phyloP scores from a whole-genome alignment of 1,140 invertebrate species.

The Drosophila nikananu region DNA sequence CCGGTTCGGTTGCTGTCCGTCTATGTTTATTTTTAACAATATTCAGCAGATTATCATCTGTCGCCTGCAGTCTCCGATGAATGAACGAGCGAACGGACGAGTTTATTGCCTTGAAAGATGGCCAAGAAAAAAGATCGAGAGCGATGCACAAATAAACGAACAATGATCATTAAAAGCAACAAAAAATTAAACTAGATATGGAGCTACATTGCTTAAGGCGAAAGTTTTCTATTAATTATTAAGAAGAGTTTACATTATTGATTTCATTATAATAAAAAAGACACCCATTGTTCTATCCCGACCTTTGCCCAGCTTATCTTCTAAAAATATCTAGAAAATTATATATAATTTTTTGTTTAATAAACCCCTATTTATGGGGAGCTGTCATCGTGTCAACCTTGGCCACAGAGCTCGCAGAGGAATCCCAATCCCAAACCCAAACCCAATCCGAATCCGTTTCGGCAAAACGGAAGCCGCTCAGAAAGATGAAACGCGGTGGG shows the following conservation, averaged over 20 bases:
- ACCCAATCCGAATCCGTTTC: constrained; percentile 27
- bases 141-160: constrained; percentile 7
- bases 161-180: background rate
- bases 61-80: constrained; percentile 54
- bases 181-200: background rate
- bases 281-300: rapidly evolving
- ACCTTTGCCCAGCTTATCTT: background rate
- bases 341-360: constrained; percentile 9
- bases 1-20: constrained; percentile 57
- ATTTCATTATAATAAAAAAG: no score
- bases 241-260: no score
- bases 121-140: constrained; percentile 42
- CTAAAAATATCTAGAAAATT: constrained; percentile 2
- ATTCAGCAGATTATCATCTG: constrained; percentile 77
- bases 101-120: constrained; percentile 67
- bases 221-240: background rate
- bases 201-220: background rate
- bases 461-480: constrained; percentile 36
- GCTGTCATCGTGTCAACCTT: constrained; percentile 17
- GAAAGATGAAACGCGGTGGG: constrained; percentile 26
- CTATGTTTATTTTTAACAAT: constrained; percentile 77
- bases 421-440: background rate
- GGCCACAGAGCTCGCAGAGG: background rate
- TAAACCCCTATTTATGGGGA: constrained; percentile 15
- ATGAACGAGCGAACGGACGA: constrained; percentile 48